Base-by-base conservation (phyloP, 2,113 vertebrate genomes). In the Perca fluviatilis region DNA sequence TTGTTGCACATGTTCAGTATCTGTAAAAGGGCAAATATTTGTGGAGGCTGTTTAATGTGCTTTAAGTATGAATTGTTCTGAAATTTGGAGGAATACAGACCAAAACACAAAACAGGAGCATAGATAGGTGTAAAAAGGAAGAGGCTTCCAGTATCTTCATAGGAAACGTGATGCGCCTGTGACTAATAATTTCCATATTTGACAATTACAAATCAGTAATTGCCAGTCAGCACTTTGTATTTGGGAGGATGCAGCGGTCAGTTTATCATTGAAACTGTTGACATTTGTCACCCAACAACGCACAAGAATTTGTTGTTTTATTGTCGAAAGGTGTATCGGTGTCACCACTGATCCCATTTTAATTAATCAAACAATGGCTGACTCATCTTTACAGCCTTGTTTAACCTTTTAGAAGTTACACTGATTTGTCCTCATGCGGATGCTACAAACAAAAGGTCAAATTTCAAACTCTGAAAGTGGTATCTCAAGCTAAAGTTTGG, bases 21-120 rank as follows among this genome's bases (percentile, higher is more conserved):
- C 27, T 43, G 46, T 54, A 47, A 78, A 80, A 65, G 75, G n/a
- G 50, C 61, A 80, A 51, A 79, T 53, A 43, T 53, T 51, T 79
- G 54, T 67, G n/a, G 64, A 43, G 60, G 47, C 18, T 33, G 36
- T 65, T 74, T 33, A 68, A 58, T 49, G 46, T 57, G 33, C 64
- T 25, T 57, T 63, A 14, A 54, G 25, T 76, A 70, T 69, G 27
- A 61, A 16, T 19, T 73, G 8, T 65, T 60, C 23, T 69, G 49
- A 62, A 66, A 57, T 68, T 73, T 80, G 36, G 19, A 40, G 23
- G 27, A 40, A 40, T 40, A 40, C 36, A 40, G 36, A 40, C 9
- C 36, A 56, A 70, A 56, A 56, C 7, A 65, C 51, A 30, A 36
- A 51, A 47, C 15, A 12, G 60, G 19, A 71, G 19, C 46, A 61